Percentiles rank a stretch among this genome's conserved stretches.
Evolutionary conservation across 1,140 invertebrate species (phyloP).

Genomic region (Apocrypta bakeri): DNA sequence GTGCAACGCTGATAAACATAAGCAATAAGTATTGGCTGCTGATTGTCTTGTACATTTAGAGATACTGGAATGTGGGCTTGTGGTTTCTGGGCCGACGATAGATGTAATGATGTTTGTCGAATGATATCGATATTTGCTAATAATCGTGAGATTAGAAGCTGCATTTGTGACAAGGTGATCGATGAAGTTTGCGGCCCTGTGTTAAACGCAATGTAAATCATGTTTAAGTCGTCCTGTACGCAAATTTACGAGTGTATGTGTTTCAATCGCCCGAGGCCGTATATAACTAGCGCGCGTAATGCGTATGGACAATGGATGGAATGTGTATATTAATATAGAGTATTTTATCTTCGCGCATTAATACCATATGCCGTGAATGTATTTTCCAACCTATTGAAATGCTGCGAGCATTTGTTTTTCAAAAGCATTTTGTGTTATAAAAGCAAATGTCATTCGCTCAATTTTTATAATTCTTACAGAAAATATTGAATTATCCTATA

Average conservation of each 20-base stretch:
- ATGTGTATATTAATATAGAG: neutral
- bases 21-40: neutral
- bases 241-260: too few species aligned
- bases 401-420: too few species aligned
- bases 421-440: neutral
- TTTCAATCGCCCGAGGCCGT: neutral
- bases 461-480: slow-evolving; percentile 18
- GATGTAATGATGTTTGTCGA: neutral
- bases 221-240: neutral
- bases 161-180: neutral
- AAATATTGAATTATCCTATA: slow-evolving; percentile 12
- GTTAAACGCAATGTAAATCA: neutral
- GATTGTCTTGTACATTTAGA: neutral
- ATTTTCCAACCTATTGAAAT: too few species aligned
- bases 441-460: neutral
- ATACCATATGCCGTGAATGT: too few species aligned
- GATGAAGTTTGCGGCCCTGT: neutral
- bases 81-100: neutral
- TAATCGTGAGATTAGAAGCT: neutral
- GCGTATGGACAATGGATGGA: neutral
- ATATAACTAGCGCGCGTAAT: neutral
- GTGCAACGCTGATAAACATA: neutral
- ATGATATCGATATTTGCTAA: neutral
- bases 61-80: neutral
- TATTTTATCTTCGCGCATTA: neutral